phyloP scores from a whole-genome alignment of 1,140 invertebrate genomes.

The Leptopilina clavipes region DNA sequence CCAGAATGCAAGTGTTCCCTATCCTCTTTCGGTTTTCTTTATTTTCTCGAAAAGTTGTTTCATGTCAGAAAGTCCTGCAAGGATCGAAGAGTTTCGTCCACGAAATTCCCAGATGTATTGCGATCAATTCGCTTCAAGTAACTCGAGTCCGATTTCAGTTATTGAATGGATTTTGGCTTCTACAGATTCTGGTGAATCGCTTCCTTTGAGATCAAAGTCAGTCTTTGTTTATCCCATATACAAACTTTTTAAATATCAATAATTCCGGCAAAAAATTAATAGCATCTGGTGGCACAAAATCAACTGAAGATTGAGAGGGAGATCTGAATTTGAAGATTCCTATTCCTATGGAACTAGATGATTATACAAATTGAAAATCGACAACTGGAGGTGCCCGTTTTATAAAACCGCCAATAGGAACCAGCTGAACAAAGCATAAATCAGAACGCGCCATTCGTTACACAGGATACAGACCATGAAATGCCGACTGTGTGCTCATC shows the following conservation, averaged over 20 bases:
- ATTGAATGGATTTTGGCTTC: slow-evolving; percentile 9
- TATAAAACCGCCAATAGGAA: slow-evolving; percentile 41
- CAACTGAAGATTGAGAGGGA: too few relatives aligned
- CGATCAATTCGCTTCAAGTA: slow-evolving; percentile 28
- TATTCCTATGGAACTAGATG: too few relatives aligned
- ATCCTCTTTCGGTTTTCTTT: slow-evolving; percentile 12
- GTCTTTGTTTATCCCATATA: too few relatives aligned
- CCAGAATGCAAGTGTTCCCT: slow-evolving; percentile 29
- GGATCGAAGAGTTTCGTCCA: slow-evolving; percentile 13
- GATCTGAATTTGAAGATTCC: too few relatives aligned
- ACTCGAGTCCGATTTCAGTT: slow-evolving; percentile 26
- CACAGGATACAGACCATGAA: slow-evolving; percentile 69
- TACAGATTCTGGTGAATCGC: background rate
- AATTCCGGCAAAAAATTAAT: too few relatives aligned
- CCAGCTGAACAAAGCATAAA: slow-evolving; percentile 68
- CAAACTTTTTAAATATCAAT: background rate
- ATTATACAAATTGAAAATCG: slow-evolving; percentile 34
- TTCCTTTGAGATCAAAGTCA: background rate
- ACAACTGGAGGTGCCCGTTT: slow-evolving; percentile 2
- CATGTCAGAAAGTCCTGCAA: slow-evolving; percentile 18
- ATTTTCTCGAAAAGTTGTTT: slow-evolving; percentile 17
- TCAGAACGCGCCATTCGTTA: slow-evolving; percentile 73
- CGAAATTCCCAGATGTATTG: slow-evolving; percentile 20
- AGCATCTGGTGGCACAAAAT: too few relatives aligned
- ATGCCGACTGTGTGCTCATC: slow-evolving; percentile 60